Conservation (phyloP, 1,140 invertebrate species). For the Melitaea cinxia region DNA sequence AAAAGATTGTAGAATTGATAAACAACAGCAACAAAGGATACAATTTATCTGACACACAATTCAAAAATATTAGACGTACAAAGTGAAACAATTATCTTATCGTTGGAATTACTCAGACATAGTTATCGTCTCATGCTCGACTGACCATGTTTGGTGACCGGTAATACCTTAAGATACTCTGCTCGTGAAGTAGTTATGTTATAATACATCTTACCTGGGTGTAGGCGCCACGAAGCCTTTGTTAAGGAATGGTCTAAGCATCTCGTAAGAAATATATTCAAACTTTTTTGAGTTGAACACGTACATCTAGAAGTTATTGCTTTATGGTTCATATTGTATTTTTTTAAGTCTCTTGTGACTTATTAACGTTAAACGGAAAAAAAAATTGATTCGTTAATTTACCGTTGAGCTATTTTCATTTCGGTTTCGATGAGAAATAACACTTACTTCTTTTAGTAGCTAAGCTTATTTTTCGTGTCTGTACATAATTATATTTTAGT, state of each 20-base stretch:
- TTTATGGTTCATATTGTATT: neutral
- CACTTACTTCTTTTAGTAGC: too few species aligned
- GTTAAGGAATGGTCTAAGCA: conserved; percentile 1
- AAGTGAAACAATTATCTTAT: conserved; percentile 29
- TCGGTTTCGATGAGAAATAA: too few species aligned
- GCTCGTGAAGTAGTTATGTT: conserved; percentile 4
- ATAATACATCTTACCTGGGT: conserved; percentile 5
- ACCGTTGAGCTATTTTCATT: too few species aligned
- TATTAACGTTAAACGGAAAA: too few species aligned
- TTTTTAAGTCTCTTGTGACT: too few species aligned
- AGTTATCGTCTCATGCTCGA: conserved; percentile 10
- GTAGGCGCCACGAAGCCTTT: conserved; percentile 5
- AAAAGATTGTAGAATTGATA: neutral
- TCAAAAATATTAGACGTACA: conserved; percentile 8
- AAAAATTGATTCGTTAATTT: too few species aligned
- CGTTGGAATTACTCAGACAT: conserved; percentile 23
- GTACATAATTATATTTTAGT: too few species aligned
- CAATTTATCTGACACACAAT: neutral
- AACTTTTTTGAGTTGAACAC: neutral
- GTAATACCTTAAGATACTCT: neutral
- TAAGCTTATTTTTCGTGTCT: too few species aligned
- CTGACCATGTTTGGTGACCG: conserved; percentile 23
- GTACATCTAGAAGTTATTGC: neutral
- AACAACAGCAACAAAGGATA: neutral
- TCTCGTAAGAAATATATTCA: neutral